Evolutionary conservation across 2,797 vertebrate genomes (phyloP), one percentile per base, ranked within the genome.

Genomic region (Rhodeus uyekii): DNA sequence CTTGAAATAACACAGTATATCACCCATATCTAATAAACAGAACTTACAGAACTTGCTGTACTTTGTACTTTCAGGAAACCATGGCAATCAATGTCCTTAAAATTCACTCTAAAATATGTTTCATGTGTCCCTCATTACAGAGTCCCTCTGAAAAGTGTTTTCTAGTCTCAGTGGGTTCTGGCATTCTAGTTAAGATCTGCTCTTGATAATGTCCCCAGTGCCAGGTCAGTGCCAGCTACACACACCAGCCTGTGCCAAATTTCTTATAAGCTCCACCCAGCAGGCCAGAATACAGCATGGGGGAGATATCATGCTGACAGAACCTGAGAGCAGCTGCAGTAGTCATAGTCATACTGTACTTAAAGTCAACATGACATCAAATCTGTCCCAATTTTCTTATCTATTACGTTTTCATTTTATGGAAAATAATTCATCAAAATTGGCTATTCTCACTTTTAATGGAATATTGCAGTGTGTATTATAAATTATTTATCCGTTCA

Each of bases 171-270:
- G 68, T 5, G 38, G 65, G 65, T 19, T 58, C 64, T 82, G 69
- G 69, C 75, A 69, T 13, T 67, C 29, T 69, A 61, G 55, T 65
- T 76, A 76, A 82, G 44, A 84, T 79, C 55, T 76, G 64, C 82
- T 82, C 46, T 79, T 76, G 79, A 79, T 72, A 34, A 60, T 44
- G 29, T 79, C 82, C 69, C 67, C 32, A 36, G 68, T 50, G 53
- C 72, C 22, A 42, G 58, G 61, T 8, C 36, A 58, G 14, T 73
- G 78, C 82, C 77, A 71, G 46, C 38, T 76, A 46, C 32, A 64
- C 19, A 80, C 27, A 83, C 38, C 13, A 18, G 22, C 22, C 16
- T 72, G 46, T 80, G 67, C 65, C 80, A 84, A 72, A 29, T 69
- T 55, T 50, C 22, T 12, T 60, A 60, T 39, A 32, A 71, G 61